A percentile compares a stretch with the other conserved stretches of the same genome.
These are phyloP conservation scores for Edolisoma coerulescens DNA, from an alignment of 2,113 vertebrate species.

Conservation along the genomic window DNA sequence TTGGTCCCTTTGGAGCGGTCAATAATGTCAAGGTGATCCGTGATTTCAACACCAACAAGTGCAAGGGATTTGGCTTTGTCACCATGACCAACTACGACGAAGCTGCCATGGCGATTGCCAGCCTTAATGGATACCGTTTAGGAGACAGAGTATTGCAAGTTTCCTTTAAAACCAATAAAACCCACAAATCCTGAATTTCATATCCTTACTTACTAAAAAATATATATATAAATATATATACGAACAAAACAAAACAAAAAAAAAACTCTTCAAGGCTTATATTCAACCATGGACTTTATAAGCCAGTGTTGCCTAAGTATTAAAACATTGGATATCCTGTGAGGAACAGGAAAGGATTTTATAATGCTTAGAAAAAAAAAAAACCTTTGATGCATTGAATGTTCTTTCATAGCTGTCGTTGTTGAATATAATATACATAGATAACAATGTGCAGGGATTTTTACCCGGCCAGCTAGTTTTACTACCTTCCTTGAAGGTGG, in stretches of 20 bases:
- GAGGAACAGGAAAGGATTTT: conserved; percentile 92
- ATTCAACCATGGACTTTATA: conserved; percentile 99
- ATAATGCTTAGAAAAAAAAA: conserved; percentile 87
- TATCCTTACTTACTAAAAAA: conserved; percentile 85
- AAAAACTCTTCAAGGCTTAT: conserved; percentile 99
- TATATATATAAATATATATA: conserved; percentile 82
- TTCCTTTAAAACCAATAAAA: conserved; percentile 99
- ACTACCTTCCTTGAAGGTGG: conserved; percentile 99
- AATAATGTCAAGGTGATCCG: conserved; percentile 99
- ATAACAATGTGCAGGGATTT: conserved; percentile 88
- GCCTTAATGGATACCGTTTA: conserved; percentile 99
- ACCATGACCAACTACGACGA: conserved; percentile 99
- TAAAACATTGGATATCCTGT: conserved; percentile 94
- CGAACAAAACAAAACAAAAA: conserved; percentile 84
- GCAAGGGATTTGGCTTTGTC: conserved; percentile 99
- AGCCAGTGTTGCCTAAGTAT: conserved; percentile 99
- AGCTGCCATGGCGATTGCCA: conserved; percentile 99
- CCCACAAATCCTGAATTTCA: conserved; percentile 99
- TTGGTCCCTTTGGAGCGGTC: conserved; percentile 97
- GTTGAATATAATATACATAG: conserved; percentile 89
- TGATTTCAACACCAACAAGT: conserved; percentile 99
- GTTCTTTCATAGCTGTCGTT: conserved; percentile 89
- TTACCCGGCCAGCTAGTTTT: conserved; percentile 91
- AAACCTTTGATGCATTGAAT: conserved; percentile 90
- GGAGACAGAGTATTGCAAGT: conserved; percentile 99